Conservation (phyloP, 1,140 invertebrate species). For the Atta cephalotes region DNA sequence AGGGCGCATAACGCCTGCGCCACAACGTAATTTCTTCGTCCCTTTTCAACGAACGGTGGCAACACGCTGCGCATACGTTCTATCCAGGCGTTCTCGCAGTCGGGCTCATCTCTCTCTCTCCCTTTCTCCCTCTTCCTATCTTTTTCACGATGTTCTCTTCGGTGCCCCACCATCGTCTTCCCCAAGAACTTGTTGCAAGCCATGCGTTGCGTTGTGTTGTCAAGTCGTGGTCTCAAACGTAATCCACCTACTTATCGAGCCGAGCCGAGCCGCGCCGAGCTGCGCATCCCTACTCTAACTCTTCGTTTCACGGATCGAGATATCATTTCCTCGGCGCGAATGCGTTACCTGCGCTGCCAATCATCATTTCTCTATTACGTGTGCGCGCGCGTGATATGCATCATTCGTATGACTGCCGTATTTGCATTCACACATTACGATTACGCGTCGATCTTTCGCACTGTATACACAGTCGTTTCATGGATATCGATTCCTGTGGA, state of each 20-base stretch:
- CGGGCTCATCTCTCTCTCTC: conserved; percentile 30
- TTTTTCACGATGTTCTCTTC: conserved; percentile 25
- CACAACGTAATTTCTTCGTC: conserved; percentile 82
- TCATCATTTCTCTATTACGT: conserved; percentile 60
- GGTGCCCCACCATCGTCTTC: conserved; percentile 27
- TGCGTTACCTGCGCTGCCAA: conserved; percentile 61
- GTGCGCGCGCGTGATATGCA: conserved; percentile 41
- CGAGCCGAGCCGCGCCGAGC: conserved; percentile 9
- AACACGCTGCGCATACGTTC: conserved; percentile 71
- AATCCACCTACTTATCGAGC: conserved; percentile 78
- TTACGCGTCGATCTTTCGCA: conserved; percentile 32
- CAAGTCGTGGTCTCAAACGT: conserved; percentile 77
- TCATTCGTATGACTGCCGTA: conserved; percentile 35
- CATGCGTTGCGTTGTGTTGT: conserved; percentile 70
- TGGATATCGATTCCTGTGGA: conserved; percentile 23
- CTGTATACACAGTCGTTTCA: neutral
- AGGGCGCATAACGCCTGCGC: conserved; percentile 82
- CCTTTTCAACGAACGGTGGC: conserved; percentile 82
- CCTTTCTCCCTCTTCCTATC: conserved; percentile 15
- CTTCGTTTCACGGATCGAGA: conserved; percentile 43
- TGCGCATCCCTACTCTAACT: conserved; percentile 7
- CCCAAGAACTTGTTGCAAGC: conserved; percentile 68
- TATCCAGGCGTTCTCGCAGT: conserved; percentile 40
- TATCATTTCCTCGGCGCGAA: conserved; percentile 69
- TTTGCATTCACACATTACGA: conserved; percentile 46